phyloP scores from a whole-genome alignment of 1,140 invertebrate species.

The Ceratosolen fusciceps region DNA sequence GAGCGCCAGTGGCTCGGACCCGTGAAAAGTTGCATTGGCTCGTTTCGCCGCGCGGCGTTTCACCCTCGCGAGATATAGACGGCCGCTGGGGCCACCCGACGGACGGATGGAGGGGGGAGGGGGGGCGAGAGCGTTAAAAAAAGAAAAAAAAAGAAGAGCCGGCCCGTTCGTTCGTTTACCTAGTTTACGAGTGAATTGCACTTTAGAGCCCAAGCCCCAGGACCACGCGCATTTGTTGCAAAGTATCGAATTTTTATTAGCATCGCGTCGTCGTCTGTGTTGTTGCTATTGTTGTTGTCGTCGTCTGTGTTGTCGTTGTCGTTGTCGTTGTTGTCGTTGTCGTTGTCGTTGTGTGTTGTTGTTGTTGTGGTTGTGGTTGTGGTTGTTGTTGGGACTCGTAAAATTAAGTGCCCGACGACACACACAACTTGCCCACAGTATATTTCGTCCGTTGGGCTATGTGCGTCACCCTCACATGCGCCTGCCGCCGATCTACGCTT shows the following conservation, averaged over 20 bases:
- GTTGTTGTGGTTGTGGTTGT: too few species aligned
- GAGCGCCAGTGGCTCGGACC: background rate
- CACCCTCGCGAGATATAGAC: constrained; percentile 21
- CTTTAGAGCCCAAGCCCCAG: background rate
- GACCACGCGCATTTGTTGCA: constrained; percentile 26
- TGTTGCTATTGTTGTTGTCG: too few species aligned
- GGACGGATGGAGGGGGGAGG: too few species aligned
- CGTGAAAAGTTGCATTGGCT: constrained; percentile 7
- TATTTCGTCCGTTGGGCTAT: background rate
- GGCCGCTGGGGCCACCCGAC: background rate
- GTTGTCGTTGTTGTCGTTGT: too few species aligned
- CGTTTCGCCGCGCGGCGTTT: background rate
- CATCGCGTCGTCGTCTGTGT: too few species aligned
- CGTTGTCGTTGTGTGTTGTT: too few species aligned
- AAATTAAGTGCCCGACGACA: constrained; percentile 42
- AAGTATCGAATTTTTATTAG: constrained; percentile 34
- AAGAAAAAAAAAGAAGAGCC: too few species aligned
- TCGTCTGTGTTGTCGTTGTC: too few species aligned
- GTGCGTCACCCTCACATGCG: too few species aligned
- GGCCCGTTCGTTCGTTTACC: background rate
- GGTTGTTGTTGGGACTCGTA: constrained; percentile 27
- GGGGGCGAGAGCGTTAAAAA: too few species aligned
- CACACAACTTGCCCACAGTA: constrained; percentile 23
- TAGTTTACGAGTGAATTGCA: constrained; percentile 39
- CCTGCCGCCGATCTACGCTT: background rate